phyloP scores from a whole-genome alignment of 2,888 invertebrate species.

The Trichogramma evanescens region DNA sequence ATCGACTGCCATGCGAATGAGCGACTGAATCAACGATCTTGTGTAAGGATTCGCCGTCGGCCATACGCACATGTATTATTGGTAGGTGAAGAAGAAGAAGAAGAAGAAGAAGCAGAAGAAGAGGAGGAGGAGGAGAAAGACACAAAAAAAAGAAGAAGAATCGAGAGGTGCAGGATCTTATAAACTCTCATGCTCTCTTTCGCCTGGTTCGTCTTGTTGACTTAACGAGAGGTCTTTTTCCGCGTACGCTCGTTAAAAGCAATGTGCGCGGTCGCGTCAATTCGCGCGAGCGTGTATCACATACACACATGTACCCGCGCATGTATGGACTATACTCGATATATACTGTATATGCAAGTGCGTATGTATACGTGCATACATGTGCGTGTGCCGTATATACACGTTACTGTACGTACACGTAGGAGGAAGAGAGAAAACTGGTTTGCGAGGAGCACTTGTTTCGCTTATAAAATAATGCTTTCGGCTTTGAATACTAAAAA shows the following conservation, averaged over 20 bases:
- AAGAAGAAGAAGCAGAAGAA: neutral
- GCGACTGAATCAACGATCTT: conserved; percentile 7
- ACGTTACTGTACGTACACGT: neutral
- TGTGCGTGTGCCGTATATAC: neutral
- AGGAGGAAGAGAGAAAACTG: conserved; percentile 13
- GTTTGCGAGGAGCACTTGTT: conserved; percentile 17
- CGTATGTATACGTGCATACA: neutral
- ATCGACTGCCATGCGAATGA: conserved; percentile 18
- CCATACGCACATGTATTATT: neutral
- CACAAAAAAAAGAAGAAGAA: conserved; percentile 6
- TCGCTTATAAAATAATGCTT: too few species aligned
- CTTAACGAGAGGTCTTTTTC: conserved; percentile 25
- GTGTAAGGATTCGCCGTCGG: conserved; percentile 1
- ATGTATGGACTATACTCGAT: too few species aligned
- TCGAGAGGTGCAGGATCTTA: conserved; percentile 13
- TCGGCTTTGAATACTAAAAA: too few species aligned
- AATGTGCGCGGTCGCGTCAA: conserved; percentile 18
- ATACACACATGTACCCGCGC: too few species aligned
- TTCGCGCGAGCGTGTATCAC: conserved; percentile 1
- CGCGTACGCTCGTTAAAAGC: conserved; percentile 24
- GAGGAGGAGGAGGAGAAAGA: neutral
- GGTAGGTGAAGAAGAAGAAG: neutral
- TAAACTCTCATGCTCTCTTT: neutral
- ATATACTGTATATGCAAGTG: neutral
- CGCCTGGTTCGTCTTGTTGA: conserved; percentile 22